These are phyloP conservation scores for Episyrphus balteatus DNA, from an alignment of 1,140 invertebrate species.

Conservation along the genomic window DNA sequence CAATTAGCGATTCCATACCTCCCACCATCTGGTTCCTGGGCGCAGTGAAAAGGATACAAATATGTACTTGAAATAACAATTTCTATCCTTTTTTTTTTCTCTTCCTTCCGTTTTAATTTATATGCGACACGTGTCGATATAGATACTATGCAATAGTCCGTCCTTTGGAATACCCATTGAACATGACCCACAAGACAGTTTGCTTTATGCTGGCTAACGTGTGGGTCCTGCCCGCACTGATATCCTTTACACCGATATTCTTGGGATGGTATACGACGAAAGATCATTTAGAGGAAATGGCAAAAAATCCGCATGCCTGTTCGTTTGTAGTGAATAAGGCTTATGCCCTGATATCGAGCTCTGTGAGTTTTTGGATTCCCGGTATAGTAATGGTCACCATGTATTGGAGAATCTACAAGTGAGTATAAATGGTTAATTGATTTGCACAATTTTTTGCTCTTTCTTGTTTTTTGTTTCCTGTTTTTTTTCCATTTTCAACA, in stretches of 20 bases:
- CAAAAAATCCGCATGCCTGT: constrained; percentile 64
- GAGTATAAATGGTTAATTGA: constrained; percentile 33
- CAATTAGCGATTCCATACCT: background rate
- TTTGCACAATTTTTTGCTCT: constrained; percentile 5
- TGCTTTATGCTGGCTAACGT: constrained; percentile 72
- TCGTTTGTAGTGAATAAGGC: constrained; percentile 78
- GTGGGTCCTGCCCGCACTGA: constrained; percentile 82
- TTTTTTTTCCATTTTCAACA: background rate
- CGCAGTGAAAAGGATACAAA: background rate
- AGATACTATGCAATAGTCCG: constrained; percentile 78
- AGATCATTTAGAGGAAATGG: constrained; percentile 57
- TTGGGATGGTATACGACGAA: constrained; percentile 82
- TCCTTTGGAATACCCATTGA: constrained; percentile 78
- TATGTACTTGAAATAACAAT: background rate
- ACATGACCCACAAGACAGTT: constrained; percentile 74
- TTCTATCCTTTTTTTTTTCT: background rate
- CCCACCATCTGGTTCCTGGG: too few relatives aligned
- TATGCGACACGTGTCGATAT: background rate
- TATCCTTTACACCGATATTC: constrained; percentile 93
- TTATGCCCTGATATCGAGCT: constrained; percentile 83
- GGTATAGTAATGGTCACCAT: constrained; percentile 87
- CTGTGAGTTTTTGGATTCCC: constrained; percentile 91
- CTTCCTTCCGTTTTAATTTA: too few relatives aligned
- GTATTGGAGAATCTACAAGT: constrained; percentile 80
- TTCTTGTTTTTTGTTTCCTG: background rate